Percentiles rank a stretch among this genome's conserved stretches.
Conservation (phyloP, 2,113 vertebrate genomes). For the Myxocyprinus asiaticus region DNA sequence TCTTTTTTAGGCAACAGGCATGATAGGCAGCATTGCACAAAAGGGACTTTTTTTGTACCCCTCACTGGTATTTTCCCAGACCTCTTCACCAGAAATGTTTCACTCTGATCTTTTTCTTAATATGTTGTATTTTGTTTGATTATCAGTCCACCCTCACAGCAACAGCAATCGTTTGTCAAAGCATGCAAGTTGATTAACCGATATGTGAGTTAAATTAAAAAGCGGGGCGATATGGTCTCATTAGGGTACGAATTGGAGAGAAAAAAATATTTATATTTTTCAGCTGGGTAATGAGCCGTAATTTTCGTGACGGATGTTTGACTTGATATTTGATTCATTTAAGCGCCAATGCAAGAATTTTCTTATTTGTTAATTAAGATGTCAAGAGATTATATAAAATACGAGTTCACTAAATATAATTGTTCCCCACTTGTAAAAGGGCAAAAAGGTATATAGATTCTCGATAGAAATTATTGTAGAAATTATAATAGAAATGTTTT, state of each 20-base stretch:
- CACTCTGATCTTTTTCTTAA: background rate
- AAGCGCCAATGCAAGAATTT: too few relatives aligned
- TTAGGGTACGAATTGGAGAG: background rate
- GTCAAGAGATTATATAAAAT: too few relatives aligned
- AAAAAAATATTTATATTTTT: background rate
- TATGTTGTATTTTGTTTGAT: background rate
- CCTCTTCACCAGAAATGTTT: constrained; percentile 11
- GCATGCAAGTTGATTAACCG: background rate
- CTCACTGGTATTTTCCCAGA: constrained; percentile 33
- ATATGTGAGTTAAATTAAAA: background rate
- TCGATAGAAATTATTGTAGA: too few relatives aligned
- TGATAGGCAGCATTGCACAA: constrained; percentile 45
- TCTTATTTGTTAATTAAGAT: too few relatives aligned
- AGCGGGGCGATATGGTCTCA: background rate
- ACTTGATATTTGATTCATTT: too few relatives aligned
- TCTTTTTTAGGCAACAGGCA: constrained; percentile 49
- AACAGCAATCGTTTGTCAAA: background rate
- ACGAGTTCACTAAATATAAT: too few relatives aligned
- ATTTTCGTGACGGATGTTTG: too few relatives aligned
- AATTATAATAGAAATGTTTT: too few relatives aligned
- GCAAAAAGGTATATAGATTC: too few relatives aligned
- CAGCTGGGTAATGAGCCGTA: too few relatives aligned
- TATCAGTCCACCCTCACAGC: background rate
- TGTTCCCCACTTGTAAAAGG: too few relatives aligned
- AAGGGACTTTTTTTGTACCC: constrained; percentile 30